Evolutionary conservation across 1,140 invertebrate genomes (phyloP).

Genomic region (Oryzaephilus surinamensis): DNA sequence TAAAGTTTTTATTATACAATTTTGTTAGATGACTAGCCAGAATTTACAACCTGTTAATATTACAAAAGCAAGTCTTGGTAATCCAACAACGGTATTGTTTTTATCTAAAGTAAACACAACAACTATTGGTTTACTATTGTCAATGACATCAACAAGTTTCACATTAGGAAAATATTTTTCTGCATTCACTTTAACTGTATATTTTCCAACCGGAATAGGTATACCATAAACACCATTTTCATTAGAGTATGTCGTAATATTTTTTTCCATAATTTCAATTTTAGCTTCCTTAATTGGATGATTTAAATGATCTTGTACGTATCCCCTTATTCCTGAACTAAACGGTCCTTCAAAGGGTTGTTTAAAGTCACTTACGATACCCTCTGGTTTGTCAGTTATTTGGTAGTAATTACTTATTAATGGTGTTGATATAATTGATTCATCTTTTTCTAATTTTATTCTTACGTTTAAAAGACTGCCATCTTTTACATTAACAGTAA

Average conservation of each 20-base stretch:
- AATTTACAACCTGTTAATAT: constrained; percentile 49
- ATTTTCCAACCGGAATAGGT: constrained; percentile 41
- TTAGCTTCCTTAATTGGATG: constrained; percentile 47
- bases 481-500: constrained; percentile 33
- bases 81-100: constrained; percentile 56
- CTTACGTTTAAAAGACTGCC: constrained; percentile 8
- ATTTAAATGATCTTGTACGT: constrained; percentile 43
- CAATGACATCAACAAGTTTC: constrained; percentile 41
- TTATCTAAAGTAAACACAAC: constrained; percentile 55
- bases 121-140: constrained; percentile 34
- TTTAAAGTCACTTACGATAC: constrained; percentile 6
- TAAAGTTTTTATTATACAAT: too few relatives aligned
- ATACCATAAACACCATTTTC: constrained; percentile 49
- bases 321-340: constrained; percentile 35
- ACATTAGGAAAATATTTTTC: constrained; percentile 42
- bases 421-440: too few relatives aligned
- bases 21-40: too few relatives aligned
- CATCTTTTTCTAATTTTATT: constrained; percentile 5
- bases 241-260: constrained; percentile 37
- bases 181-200: constrained; percentile 46
- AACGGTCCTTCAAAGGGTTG: constrained; percentile 14
- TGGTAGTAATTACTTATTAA: too few relatives aligned
- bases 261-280: constrained; percentile 40
- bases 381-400: not conserved
- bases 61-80: constrained; percentile 63